phyloP scores from a whole-genome alignment of 2,797 vertebrate genomes.

The Lophius americanus region DNA sequence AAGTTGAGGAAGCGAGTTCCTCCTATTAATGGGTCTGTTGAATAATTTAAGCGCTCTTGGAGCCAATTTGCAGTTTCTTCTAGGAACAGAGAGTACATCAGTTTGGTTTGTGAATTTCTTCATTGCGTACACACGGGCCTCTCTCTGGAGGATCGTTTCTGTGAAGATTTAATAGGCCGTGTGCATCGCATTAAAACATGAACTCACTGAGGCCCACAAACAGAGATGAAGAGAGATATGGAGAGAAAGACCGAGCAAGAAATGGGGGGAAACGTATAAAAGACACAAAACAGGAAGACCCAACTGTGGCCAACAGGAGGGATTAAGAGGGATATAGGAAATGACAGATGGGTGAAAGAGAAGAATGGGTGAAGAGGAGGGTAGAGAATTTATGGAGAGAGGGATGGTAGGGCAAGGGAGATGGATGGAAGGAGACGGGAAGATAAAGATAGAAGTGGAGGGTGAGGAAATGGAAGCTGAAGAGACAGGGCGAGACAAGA shows the following conservation, averaged over 20 bases:
- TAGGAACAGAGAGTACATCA: neutral
- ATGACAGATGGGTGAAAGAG: conserved; percentile 15
- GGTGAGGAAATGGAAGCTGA: neutral
- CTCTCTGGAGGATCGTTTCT: conserved; percentile 18
- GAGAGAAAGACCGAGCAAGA: conserved; percentile 1
- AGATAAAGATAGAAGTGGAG: conserved; percentile 7
- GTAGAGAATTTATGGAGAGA: neutral
- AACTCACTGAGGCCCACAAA: conserved; percentile 1
- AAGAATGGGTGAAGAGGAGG: neutral
- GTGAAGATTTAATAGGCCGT: conserved; percentile 23
- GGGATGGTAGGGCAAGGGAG: neutral
- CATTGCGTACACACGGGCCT: conserved; percentile 31
- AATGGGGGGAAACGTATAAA: neutral
- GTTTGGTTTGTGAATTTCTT: conserved; percentile 12
- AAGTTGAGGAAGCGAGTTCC: conserved; percentile 17
- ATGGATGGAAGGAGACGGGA: conserved; percentile 11
- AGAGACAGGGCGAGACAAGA: neutral
- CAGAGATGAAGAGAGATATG: neutral
- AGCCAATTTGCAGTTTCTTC: conserved; percentile 6
- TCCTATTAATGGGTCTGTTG: conserved; percentile 5
- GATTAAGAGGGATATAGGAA: conserved; percentile 25
- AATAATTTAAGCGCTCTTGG: conserved; percentile 31
- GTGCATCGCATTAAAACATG: conserved; percentile 37
- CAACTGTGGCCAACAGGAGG: neutral
- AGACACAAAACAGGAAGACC: neutral